phyloP scores from a whole-genome alignment of 2,797 vertebrate genomes.

The Mycteria americana region DNA sequence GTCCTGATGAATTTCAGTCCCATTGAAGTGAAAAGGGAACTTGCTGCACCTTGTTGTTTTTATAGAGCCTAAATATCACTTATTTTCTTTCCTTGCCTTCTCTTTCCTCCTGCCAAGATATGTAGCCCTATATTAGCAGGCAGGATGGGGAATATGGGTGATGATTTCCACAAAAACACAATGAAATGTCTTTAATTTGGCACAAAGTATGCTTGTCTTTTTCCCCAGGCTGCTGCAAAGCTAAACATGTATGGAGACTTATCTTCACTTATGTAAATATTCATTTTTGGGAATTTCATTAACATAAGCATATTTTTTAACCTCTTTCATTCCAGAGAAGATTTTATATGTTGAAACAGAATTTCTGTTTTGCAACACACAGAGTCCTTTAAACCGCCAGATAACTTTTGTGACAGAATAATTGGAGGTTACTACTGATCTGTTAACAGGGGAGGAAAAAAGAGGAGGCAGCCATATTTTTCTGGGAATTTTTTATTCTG shows the following conservation, averaged over 20 bases:
- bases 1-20: background rate
- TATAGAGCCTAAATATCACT: background rate
- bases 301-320: conserved; percentile 9
- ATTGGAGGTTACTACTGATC: background rate
- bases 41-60: background rate
- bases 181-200: background rate
- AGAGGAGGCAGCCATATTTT: background rate
- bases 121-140: background rate
- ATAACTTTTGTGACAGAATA: background rate
- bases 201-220: background rate
- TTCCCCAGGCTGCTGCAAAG: conserved; percentile 11
- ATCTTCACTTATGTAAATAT: conserved; percentile 25
- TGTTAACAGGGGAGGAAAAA: background rate
- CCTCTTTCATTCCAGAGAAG: background rate
- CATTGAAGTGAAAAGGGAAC: background rate
- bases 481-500: background rate
- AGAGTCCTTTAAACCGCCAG: background rate
- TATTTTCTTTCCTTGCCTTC: background rate
- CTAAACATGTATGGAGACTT: conserved; percentile 33
- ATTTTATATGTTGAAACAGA: background rate
- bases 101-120: background rate
- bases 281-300: background rate
- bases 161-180: background rate
- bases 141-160: background rate
- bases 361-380: background rate